Base-by-base conservation (phyloP, 1,140 invertebrate genomes). In the Pseudobourletiella spinata region DNA sequence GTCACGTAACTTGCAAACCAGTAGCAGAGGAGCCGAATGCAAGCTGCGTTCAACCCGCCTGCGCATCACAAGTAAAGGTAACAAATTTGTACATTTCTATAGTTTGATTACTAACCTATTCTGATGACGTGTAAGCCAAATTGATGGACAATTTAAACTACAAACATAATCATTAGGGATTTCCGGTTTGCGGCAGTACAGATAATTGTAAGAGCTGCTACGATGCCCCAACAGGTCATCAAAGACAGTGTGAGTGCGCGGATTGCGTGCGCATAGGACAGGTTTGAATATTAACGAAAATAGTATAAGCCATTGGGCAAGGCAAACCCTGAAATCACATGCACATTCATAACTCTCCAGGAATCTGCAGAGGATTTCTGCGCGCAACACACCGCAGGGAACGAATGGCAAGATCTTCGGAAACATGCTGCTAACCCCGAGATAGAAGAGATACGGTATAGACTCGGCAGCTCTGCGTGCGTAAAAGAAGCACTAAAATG, bases 191-290 rank as follows among this genome's bases (percentile, higher is more conserved):
- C 14, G 3, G 22, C 11, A 8, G 25, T 16, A 15, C 8, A 22
- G 14, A 6, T 52, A 26, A 26, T 28, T 39, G 48, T 14, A 11
- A 24, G 29, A 22, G 46, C 11, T 68, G 63, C 44, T 68, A 68
- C 29, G 66, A 68, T 54, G 28, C 51, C 32, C 50, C 59, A 8
- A 57, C 63, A 15, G 50, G 59, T n/a, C 66, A 68, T 46, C 66
- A 68, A 43, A 30, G 63, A n/a, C 59, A 61, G 24, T 68, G 66
- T 39, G 60, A 68, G 20, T 68, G 66, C 60, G 30, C 43, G 1
- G 18, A 59, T 26, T 68, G 66, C 44, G 35, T 62, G n/a, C 24
- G 29, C 16, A 50, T 28, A 11, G 32, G 56, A n/a, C n/a, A 57
- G 43, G 62, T n/a, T n/a, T n/a, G n/a, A n/a, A n/a, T n/a, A n/a